Evolutionary conservation across 53 echinoderm and acorn worm genomes (phyloP), one percentile per base, ranked within the genome.

Genomic region (Pentamera pediparva): DNA sequence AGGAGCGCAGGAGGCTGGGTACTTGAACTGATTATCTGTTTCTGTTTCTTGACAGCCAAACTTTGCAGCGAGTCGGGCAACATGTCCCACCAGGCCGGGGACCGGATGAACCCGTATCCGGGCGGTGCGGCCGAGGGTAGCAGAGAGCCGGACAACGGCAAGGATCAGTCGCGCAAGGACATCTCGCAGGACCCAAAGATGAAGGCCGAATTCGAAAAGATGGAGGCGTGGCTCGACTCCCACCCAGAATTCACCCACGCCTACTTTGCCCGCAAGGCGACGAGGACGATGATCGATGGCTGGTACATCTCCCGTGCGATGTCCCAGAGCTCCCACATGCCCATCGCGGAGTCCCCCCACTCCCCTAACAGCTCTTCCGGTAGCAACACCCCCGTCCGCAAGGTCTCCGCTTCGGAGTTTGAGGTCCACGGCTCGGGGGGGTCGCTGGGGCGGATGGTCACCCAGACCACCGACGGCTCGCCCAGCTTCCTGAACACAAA

Each of bases 261-360:
- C 65, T 95, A 95, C 71, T 95, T 95, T 61, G 95, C 95, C n/a
- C 85, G 95, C 12, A 95, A 95, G 54, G 95, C 95, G 25, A 95
- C 95, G 20, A 78, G 95, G 3, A 87, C 84, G 35, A 95, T 95
- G 95, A 95, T 95, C 24, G 95, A 95, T 47, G 95, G 95, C 52
- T 95, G 95, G 95, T 95, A 90, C 67, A 95, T 95, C 50, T 79
- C 90, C 20, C 72, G 90, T 25, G 95, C 95, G 0, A 90, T 95
- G 58, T 93, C 93, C 26, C 92, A 92, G 58, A 85, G 87, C 65
- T 80, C 90, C 13, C 89, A 89, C 61, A 89, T 89, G 37, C 87
- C 90, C 10, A 85, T 91, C 25, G 90, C 87, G 5, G 95, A 95
- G 62, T 90, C 90, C 6, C 91, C 90, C 49, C 95, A 90, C 69